Conservation (phyloP, 2,797 vertebrate species). For the Phyllotis vaccarum region DNA sequence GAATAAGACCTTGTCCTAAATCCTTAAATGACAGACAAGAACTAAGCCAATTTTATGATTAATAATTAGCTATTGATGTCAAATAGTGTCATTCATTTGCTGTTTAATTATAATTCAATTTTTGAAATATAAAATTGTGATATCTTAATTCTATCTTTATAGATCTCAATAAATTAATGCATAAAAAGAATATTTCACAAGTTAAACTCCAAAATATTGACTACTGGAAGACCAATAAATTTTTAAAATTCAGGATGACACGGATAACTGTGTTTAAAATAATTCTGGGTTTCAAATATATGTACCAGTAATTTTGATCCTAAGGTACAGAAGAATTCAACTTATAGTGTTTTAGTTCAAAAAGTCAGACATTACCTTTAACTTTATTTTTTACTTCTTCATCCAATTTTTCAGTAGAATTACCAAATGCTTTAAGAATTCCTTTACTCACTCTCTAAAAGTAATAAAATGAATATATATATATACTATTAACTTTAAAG, state of each 20-base stretch:
- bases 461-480: slow-evolving; percentile 76
- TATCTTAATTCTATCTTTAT: slow-evolving; percentile 19
- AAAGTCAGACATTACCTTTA: slow-evolving; percentile 91
- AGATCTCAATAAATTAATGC: slow-evolving; percentile 5
- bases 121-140: slow-evolving; percentile 43
- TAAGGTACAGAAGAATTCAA: slow-evolving; percentile 63
- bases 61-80: not conserved
- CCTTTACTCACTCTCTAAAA: slow-evolving; percentile 93
- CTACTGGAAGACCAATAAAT: not conserved
- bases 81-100: not conserved
- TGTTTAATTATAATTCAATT: not conserved
- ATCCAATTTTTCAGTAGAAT: slow-evolving; percentile 89
- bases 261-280: slow-evolving; percentile 28
- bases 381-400: slow-evolving; percentile 93
- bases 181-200: slow-evolving; percentile 43
- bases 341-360: slow-evolving; percentile 61
- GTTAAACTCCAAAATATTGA: slow-evolving; percentile 37
- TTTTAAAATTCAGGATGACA: slow-evolving; percentile 14
- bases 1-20: not conserved
- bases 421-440: slow-evolving; percentile 92
- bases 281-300: slow-evolving; percentile 51
- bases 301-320: slow-evolving; percentile 39
- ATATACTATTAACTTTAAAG: slow-evolving; percentile 76
- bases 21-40: not conserved
- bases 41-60: not conserved